Evolutionary conservation across 35 echinoderm and acorn worm species (phyloP).

Genomic region (Ptychodera flava): DNA sequence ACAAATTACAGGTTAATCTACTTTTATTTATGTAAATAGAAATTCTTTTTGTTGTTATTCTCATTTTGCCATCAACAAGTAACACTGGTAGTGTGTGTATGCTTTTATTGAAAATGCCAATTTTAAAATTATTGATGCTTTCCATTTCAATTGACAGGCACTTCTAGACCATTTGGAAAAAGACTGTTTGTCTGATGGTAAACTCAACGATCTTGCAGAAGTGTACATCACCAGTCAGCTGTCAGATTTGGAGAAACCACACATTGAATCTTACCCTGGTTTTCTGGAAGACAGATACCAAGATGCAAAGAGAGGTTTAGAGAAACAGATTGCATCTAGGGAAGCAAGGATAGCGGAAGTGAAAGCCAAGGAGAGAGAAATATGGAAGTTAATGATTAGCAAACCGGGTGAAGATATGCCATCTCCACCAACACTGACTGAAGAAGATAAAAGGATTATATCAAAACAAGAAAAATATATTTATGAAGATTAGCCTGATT

Average conservation of each 20-base stretch:
- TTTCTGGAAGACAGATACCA: background rate
- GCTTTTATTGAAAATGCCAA: too few species aligned
- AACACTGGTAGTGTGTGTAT: too few species aligned
- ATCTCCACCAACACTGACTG: background rate
- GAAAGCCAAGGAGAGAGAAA: background rate
- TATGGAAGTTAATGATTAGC: background rate
- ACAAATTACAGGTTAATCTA: background rate
- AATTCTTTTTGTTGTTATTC: too few species aligned
- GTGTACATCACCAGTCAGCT: background rate
- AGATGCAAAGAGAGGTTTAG: background rate
- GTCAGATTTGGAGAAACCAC: background rate
- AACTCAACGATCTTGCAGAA: background rate
- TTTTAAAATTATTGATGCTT: too few species aligned
- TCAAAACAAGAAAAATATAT: background rate
- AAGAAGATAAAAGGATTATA: background rate
- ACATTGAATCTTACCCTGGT: background rate
- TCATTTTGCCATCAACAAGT: too few species aligned
- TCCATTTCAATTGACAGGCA: background rate
- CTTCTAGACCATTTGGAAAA: background rate
- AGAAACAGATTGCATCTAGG: background rate
- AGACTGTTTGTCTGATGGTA: background rate
- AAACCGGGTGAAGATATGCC: background rate
- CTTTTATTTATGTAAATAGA: too few species aligned
- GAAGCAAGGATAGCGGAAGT: background rate
- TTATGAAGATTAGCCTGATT: background rate